phyloP scores from a whole-genome alignment of 2,888 invertebrate species.

The Callinectes sapidus region DNA sequence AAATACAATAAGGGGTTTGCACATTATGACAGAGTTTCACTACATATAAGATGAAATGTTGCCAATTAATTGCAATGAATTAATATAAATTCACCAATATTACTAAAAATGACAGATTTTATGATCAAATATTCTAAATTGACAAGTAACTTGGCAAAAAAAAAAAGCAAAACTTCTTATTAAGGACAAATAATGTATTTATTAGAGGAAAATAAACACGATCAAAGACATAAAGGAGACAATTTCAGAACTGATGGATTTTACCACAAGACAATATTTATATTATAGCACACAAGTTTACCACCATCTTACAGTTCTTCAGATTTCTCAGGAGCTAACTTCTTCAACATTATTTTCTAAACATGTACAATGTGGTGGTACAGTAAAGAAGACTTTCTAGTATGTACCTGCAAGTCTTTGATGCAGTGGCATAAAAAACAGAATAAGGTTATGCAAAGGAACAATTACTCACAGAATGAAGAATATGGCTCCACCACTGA shows the following conservation, averaged over 20 bases:
- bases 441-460: not conserved
- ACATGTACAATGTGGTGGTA: not conserved
- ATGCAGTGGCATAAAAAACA: too few species aligned
- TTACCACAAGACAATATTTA: not conserved
- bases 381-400: too few species aligned
- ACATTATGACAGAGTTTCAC: too few species aligned
- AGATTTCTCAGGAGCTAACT: not conserved
- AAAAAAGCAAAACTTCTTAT: not conserved
- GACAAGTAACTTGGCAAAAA: too few species aligned
- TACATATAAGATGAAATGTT: too few species aligned
- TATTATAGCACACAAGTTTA: not conserved
- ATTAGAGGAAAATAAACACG: not conserved
- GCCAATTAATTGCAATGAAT: too few species aligned
- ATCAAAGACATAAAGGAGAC: not conserved
- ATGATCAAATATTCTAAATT: too few species aligned
- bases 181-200: not conserved
- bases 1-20: too few species aligned
- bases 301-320: not conserved
- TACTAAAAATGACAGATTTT: too few species aligned
- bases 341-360: too few species aligned
- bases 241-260: not conserved
- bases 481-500: constrained; percentile 55
- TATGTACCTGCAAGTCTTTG: too few species aligned
- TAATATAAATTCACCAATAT: too few species aligned
- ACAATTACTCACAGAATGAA: constrained; percentile 60